Evolutionary conservation across 2,888 invertebrate genomes (phyloP).

Genomic region (Pandemis corylana): DNA sequence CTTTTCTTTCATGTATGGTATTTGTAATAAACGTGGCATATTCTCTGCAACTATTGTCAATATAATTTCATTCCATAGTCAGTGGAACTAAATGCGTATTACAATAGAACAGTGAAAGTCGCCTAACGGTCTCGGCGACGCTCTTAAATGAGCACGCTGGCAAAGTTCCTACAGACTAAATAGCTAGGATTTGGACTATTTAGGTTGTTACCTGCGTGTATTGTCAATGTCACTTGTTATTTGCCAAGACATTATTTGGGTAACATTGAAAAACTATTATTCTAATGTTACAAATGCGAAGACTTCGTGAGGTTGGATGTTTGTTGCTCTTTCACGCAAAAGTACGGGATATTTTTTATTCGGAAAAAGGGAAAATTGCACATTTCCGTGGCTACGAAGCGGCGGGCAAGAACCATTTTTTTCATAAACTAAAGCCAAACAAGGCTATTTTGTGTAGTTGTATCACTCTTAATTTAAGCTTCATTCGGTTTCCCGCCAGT

Average conservation of each 20-base stretch:
- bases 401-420: too few relatives aligned
- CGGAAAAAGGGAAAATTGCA: too few relatives aligned
- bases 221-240: slow-evolving; percentile 37
- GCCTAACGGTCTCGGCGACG: slow-evolving; percentile 53
- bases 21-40: background rate
- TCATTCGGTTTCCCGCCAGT: too few relatives aligned
- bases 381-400: too few relatives aligned
- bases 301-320: too few relatives aligned
- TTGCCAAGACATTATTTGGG: slow-evolving; percentile 6
- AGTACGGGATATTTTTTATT: too few relatives aligned
- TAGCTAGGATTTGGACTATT: slow-evolving; percentile 33
- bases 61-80: slow-evolving; percentile 28
- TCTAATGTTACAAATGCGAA: too few relatives aligned
- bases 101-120: slow-evolving; percentile 53
- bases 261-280: background rate
- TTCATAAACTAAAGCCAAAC: too few relatives aligned
- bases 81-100: slow-evolving; percentile 44
- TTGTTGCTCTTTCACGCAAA: too few relatives aligned
- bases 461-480: too few relatives aligned
- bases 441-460: too few relatives aligned
- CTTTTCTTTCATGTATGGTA: background rate
- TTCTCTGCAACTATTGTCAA: background rate
- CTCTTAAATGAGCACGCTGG: slow-evolving; percentile 33
- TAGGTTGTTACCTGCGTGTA: slow-evolving; percentile 29
- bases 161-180: slow-evolving; percentile 32